These are phyloP conservation scores for Lanius collurio DNA, from an alignment of 2,113 vertebrate species.

Conservation along the genomic window DNA sequence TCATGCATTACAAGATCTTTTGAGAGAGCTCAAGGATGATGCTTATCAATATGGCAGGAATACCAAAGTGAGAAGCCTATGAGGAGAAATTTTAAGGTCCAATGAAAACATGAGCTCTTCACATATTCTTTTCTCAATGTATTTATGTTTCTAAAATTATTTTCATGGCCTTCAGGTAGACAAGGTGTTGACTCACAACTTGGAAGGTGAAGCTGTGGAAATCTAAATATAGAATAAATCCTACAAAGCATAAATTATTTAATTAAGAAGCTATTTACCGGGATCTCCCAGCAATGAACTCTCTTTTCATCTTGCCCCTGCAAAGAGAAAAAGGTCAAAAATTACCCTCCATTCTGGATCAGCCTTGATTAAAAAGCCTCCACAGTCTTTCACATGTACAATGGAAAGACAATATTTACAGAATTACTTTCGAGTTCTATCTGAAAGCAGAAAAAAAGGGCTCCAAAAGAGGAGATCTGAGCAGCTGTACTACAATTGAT, in stretches of 20 bases:
- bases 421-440: not conserved
- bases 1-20: not conserved
- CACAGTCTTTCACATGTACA: not conserved
- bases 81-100: not conserved
- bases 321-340: conserved; percentile 28
- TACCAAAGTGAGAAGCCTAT: not conserved
- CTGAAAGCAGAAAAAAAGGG: not conserved
- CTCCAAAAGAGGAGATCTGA: not conserved
- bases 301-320: conserved; percentile 68
- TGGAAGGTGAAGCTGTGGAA: not conserved
- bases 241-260: conserved; percentile 1
- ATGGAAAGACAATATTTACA: not conserved
- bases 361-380: not conserved
- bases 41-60: not conserved
- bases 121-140: not conserved
- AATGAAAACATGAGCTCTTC: not conserved
- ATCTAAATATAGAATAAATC: not conserved
- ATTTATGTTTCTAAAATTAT: not conserved
- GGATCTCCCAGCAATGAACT: conserved; percentile 56
- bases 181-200: not conserved
- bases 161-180: not conserved
- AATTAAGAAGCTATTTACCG: conserved; percentile 67
- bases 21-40: not conserved
- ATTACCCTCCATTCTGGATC: not conserved
- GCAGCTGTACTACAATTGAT: not conserved